These are phyloP conservation scores for Gasterosteus nipponicus DNA, from an alignment of 2,113 vertebrate genomes.

Conservation along the genomic window DNA sequence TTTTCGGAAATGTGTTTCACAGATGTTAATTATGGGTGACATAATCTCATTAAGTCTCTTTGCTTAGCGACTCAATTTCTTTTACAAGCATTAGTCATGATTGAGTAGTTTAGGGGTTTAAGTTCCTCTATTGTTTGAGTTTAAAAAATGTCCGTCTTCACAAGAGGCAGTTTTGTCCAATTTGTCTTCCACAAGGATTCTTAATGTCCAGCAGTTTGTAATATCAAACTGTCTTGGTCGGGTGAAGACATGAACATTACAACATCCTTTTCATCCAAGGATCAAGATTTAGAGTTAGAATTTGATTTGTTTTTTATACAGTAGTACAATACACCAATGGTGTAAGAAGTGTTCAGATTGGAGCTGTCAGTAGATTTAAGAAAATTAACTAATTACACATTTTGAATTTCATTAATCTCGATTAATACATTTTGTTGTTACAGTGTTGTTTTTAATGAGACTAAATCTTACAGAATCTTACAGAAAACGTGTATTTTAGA, in stretches of 20 bases:
- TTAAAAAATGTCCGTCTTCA: conserved; percentile 51
- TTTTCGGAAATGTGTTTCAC: conserved; percentile 66
- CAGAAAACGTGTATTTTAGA: too few relatives aligned
- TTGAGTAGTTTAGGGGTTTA: conserved; percentile 68
- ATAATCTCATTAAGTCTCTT: conserved; percentile 76
- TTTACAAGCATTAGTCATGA: conserved; percentile 69
- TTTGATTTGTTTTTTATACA: too few relatives aligned
- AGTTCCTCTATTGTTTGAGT: conserved; percentile 66
- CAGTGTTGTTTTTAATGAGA: too few relatives aligned
- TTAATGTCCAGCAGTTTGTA: conserved; percentile 35
- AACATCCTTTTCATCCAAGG: neutral
- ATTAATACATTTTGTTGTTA: too few relatives aligned
- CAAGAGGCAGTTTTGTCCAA: conserved; percentile 37
- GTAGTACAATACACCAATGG: neutral
- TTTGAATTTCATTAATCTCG: too few relatives aligned
- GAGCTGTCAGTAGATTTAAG: too few relatives aligned
- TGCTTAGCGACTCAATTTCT: conserved; percentile 73
- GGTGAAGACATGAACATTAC: conserved; percentile 14
- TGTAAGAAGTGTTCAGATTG: neutral
- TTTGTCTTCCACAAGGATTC: conserved; percentile 56
- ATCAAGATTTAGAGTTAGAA: neutral
- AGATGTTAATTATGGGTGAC: conserved; percentile 73
- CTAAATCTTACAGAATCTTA: too few relatives aligned
- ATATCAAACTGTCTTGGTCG: conserved; percentile 22
- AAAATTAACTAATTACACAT: too few relatives aligned